Conservation (phyloP, 2,888 invertebrate species). For the Apotomis turbidana region DNA sequence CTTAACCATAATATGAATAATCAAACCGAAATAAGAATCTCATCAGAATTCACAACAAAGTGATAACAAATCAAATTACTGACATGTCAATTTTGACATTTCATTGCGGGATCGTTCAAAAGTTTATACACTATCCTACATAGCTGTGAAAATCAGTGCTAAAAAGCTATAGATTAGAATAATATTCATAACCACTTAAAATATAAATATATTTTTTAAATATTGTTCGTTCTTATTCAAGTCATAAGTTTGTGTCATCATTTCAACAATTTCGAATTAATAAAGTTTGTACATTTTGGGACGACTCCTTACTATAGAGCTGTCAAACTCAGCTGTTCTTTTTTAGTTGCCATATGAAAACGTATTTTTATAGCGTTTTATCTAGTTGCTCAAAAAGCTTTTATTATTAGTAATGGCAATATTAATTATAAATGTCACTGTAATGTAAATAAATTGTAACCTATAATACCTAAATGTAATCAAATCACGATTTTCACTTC, state of each 20-base stretch:
- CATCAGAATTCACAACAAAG: background rate
- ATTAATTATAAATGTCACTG: background rate
- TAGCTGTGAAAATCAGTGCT: too few relatives aligned
- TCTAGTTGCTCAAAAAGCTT: background rate
- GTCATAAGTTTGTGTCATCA: too few relatives aligned
- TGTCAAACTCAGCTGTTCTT: slow-evolving; percentile 31
- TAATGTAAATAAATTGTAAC: slow-evolving; percentile 17
- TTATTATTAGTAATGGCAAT: background rate
- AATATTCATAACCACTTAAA: too few relatives aligned
- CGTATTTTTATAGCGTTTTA: background rate
- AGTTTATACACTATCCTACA: too few relatives aligned
- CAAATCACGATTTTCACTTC: background rate
- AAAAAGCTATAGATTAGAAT: too few relatives aligned
- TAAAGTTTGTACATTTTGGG: background rate
- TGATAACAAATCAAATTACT: background rate
- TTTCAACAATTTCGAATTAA: too few relatives aligned
- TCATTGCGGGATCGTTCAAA: too few relatives aligned
- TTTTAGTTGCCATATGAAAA: slow-evolving; percentile 1
- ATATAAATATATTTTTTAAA: too few relatives aligned
- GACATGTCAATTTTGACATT: background rate
- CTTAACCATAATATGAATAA: too few relatives aligned
- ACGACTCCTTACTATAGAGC: background rate
- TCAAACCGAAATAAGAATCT: too few relatives aligned
- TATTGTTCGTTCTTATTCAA: too few relatives aligned
- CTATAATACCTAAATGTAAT: slow-evolving; percentile 2